Evolutionary conservation across 2,113 vertebrate species (phyloP).

Genomic region (Labeo rohita): DNA sequence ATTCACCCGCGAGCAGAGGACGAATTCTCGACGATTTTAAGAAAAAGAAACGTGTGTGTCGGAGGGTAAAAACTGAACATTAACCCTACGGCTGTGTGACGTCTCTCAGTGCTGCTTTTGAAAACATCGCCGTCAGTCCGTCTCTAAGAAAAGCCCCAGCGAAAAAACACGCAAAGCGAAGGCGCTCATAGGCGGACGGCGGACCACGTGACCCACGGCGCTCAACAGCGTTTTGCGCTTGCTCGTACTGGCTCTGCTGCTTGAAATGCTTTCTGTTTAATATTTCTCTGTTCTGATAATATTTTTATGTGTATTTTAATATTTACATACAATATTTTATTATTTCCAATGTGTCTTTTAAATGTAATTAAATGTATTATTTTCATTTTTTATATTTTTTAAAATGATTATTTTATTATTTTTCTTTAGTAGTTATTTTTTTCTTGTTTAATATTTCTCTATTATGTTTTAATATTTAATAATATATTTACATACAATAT

Average conservation of each 20-base stretch:
- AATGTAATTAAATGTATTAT: not conserved
- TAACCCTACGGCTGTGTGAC: slow-evolving; percentile 72
- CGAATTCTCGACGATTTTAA: slow-evolving; percentile 35
- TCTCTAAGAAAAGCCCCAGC: slow-evolving; percentile 76
- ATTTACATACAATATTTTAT: not conserved
- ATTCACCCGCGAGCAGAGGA: slow-evolving; percentile 51
- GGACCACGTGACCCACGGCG: slow-evolving; percentile 68
- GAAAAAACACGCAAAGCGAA: slow-evolving; percentile 69
- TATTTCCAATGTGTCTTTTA: not conserved
- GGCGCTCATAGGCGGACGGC: slow-evolving; percentile 64
- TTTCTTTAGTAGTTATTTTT: too few relatives aligned
- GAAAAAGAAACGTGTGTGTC: slow-evolving; percentile 58
- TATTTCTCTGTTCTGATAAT: not conserved
- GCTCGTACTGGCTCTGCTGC: slow-evolving; percentile 51
- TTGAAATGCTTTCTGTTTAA: not conserved
- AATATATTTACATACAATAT: too few relatives aligned
- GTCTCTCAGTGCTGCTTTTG: slow-evolving; percentile 73
- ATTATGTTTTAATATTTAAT: too few relatives aligned
- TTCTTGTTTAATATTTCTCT: too few relatives aligned
- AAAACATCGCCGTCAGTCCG: slow-evolving; percentile 79
- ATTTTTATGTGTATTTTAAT: not conserved
- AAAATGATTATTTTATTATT: too few relatives aligned
- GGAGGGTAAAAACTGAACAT: slow-evolving; percentile 66
- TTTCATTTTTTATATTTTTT: not conserved
- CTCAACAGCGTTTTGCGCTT: slow-evolving; percentile 67